Base-by-base conservation (phyloP, 35 echinoderm and acorn worm genomes). In the Anneissia japonica region DNA sequence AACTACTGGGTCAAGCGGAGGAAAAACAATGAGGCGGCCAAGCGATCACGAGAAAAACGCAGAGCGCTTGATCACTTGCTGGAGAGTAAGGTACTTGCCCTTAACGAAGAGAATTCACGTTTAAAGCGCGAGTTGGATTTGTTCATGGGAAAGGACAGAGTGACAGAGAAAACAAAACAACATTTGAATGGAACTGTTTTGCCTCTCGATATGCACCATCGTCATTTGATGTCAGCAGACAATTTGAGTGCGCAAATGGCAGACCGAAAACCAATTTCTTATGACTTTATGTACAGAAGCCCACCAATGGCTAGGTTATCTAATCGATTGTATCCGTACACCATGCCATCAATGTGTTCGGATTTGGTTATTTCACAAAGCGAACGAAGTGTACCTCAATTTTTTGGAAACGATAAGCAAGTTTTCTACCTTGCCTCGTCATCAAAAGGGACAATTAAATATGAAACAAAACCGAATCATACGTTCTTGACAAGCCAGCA, bases 11-110 rank as follows among this genome's bases (percentile, higher is more conserved):
- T 87, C n/a, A 93, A 93, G 37, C 77, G 96, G 10, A 87, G 87
- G 39, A 99, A 94, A 51, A 99, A 99, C 73, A 99, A 99, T 84
- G 82, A 94, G 32, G 89, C 96, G 30, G 96, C 96, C 46, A 93
- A 93, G 46, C 86, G 92, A 83, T 99, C 96, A 3, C 32, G 96
- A 31, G 92, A 94, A 64, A 99, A 99, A 84, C 86, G 96, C 13
- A 86, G 96, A 1, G 35, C 91, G 10, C 91, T 87, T 36, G 96
- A 99, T 81, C 80, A 89, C 55, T 74, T 94, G 0, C 39, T 99
- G 37, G 96, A 99, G 84, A 46, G 37, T 13, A 84, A 75, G 0
- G 92, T 94, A 32, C 46, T 93, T 19, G 86, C 86, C 21, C 85
- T 99, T 12, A 88, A 89, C 17, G 39, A 89, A 40, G 96, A 99